These are phyloP conservation scores for Protophormia terraenovae DNA, from an alignment of 2,888 invertebrate species.

Conservation along the genomic window DNA sequence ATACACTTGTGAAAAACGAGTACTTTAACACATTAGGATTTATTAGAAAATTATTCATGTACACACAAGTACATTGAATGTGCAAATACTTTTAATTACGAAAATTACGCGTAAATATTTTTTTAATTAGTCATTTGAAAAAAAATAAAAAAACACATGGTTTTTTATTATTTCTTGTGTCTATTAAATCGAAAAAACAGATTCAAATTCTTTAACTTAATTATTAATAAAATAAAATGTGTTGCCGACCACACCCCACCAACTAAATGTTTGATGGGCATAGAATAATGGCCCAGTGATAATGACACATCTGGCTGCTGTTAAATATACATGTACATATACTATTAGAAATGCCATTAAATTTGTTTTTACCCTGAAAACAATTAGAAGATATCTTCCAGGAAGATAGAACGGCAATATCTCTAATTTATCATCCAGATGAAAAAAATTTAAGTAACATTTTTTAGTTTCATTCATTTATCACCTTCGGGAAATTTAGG, in stretches of 20 bases:
- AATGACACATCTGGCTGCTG: conserved; percentile 37
- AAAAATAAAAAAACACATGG: conserved; percentile 52
- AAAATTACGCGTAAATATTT: conserved; percentile 8
- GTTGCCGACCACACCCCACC: conserved; percentile 65
- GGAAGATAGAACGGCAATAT: no score
- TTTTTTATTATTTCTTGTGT: conserved; percentile 15
- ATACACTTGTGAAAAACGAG: not conserved
- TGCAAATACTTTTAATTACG: not conserved
- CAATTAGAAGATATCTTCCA: no score
- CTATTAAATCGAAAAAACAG: not conserved
- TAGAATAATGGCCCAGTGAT: not conserved
- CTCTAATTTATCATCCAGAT: no score
- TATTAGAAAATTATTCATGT: not conserved
- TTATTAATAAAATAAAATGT: conserved; percentile 11
- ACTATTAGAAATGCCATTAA: no score
- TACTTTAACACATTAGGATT: conserved; percentile 5
- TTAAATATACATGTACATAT: not conserved
- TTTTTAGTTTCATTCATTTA: no score
- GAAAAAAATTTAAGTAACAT: no score
- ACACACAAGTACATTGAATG: not conserved
- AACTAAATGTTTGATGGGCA: not conserved
- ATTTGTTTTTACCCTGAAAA: no score
- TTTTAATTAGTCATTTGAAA: conserved; percentile 29
- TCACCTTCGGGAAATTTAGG: no score
- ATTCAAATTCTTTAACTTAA: conserved; percentile 9